A percentile compares a stretch with the other conserved stretches of the same genome.
Conservation (phyloP, 2,888 invertebrate species). For the Aspidiotus rigidus region DNA sequence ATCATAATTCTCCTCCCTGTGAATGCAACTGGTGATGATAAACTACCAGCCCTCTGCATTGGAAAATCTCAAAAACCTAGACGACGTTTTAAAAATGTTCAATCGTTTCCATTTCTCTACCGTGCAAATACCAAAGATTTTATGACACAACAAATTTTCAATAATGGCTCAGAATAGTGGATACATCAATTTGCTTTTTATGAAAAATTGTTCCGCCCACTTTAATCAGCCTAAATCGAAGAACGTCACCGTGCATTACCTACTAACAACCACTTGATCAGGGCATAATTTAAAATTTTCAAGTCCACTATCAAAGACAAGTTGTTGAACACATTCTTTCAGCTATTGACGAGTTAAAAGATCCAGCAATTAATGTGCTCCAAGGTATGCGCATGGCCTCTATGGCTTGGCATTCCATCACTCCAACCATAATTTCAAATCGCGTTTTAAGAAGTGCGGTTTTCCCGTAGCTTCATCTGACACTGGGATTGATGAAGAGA, state of each 20-base stretch:
- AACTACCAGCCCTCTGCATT: slow-evolving; percentile 10
- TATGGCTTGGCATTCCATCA: too few species aligned
- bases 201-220: slow-evolving; percentile 36
- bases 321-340: too few species aligned
- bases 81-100: slow-evolving; percentile 39
- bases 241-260: slow-evolving; percentile 38
- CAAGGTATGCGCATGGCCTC: too few species aligned
- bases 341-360: too few species aligned
- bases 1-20: slow-evolving; percentile 17
- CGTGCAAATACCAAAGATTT: slow-evolving; percentile 40
- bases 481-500: too few species aligned
- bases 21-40: slow-evolving; percentile 14
- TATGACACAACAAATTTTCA: slow-evolving; percentile 41
- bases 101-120: slow-evolving; percentile 39
- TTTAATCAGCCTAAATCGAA: slow-evolving; percentile 15
- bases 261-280: slow-evolving; percentile 30
- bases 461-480: too few species aligned
- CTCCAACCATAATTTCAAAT: too few species aligned
- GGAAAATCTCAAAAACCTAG: slow-evolving; percentile 39
- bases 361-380: too few species aligned
- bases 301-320: too few species aligned
- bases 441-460: too few species aligned
- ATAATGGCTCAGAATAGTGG: slow-evolving; percentile 38
- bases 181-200: slow-evolving; percentile 13
- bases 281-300: slow-evolving; percentile 20